A percentile compares a stretch with the other conserved stretches of the same genome.
Evolutionary conservation across 2,888 invertebrate genomes (phyloP).

Genomic region (Lasius fuliginosus): DNA sequence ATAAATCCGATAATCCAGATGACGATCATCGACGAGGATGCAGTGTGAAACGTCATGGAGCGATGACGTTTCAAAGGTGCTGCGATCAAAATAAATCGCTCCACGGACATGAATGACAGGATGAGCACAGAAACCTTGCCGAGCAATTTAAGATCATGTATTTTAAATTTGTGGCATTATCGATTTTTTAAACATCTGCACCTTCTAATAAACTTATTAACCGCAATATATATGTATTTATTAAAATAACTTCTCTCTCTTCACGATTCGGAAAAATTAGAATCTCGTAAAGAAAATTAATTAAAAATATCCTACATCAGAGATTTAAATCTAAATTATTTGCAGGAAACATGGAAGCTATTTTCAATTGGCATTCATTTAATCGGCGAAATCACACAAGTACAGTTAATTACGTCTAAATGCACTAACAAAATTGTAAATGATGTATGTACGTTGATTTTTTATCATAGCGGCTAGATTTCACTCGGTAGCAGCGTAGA

Average conservation of each 20-base stretch:
- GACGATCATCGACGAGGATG: constrained; percentile 87
- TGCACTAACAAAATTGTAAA: background rate
- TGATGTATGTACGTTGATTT: background rate
- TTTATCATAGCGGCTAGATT: constrained; percentile 12
- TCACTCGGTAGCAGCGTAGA: background rate
- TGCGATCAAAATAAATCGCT: constrained; percentile 89
- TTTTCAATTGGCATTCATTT: background rate
- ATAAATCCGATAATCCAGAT: constrained; percentile 89
- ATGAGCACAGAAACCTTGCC: constrained; percentile 89
- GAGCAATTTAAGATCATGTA: constrained; percentile 25
- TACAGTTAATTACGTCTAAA: constrained; percentile 1
- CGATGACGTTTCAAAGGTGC: constrained; percentile 88
- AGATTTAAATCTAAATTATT: background rate
- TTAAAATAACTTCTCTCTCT: background rate
- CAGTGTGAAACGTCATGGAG: constrained; percentile 87
- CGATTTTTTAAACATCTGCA: constrained; percentile 1
- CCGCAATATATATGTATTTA: background rate
- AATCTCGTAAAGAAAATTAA: background rate
- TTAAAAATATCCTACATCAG: background rate
- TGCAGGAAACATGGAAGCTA: background rate
- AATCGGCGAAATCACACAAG: background rate
- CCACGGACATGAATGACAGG: constrained; percentile 90
- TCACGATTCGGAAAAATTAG: background rate
- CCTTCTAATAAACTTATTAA: background rate
- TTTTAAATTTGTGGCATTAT: constrained; percentile 24